Percentiles rank a stretch among this genome's conserved stretches.
These are phyloP conservation scores for Torymus tubicola DNA, from an alignment of 2,888 invertebrate genomes.

Conservation along the genomic window DNA sequence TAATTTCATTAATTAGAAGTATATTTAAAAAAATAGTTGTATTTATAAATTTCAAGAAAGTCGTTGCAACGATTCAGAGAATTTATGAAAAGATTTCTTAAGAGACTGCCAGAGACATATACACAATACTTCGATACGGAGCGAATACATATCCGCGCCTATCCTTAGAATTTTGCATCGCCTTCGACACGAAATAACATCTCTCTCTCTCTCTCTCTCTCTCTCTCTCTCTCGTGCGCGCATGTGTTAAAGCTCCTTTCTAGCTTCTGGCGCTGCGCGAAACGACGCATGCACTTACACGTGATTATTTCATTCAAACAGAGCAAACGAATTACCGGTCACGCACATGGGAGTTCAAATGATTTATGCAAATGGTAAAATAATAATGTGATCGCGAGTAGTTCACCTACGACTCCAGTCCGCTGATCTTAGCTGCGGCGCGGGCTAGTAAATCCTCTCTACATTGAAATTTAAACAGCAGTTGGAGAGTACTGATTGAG, in stretches of 20 bases:
- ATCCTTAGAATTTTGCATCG: no score
- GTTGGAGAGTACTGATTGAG: slow-evolving; percentile 14
- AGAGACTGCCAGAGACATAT: no score
- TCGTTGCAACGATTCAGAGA: no score
- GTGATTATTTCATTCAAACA: slow-evolving; percentile 9
- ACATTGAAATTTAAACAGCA: slow-evolving; percentile 44
- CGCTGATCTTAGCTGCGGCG: background rate
- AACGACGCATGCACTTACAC: no score
- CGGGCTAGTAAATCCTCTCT: background rate
- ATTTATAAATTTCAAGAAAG: no score
- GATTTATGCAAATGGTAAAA: slow-evolving; percentile 49
- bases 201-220: background rate
- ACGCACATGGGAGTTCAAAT: slow-evolving; percentile 5
- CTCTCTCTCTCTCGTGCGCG: background rate
- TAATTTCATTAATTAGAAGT: no score
- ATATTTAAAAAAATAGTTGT: no score
- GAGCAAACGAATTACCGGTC: slow-evolving; percentile 24
- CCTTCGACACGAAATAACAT: background rate
- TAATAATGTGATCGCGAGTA: slow-evolving; percentile 36
- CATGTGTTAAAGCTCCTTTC: no score
- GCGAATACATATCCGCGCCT: no score
- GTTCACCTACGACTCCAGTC: slow-evolving; percentile 5
- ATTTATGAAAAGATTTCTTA: no score
- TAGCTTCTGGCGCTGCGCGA: no score
- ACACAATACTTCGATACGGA: no score